Percentiles rank a stretch among this genome's conserved stretches.
Evolutionary conservation across 2,113 vertebrate species (phyloP).

Genomic region (Apeltes quadracus): DNA sequence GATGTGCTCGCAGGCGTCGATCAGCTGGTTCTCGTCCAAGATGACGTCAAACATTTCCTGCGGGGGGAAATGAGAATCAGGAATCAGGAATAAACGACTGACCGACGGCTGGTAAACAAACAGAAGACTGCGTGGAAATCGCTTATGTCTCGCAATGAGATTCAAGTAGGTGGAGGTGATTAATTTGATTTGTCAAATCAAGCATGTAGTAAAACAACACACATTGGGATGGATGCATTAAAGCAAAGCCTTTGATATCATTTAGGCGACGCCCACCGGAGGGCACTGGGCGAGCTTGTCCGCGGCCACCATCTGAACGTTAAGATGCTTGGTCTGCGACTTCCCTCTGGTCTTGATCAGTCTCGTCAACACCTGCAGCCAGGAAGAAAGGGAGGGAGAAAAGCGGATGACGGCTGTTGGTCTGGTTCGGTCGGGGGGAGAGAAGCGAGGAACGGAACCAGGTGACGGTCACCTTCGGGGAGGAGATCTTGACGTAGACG

Average conservation of each 20-base stretch:
- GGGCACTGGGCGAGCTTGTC: conserved; percentile 98
- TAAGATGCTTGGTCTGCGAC: conserved; percentile 98
- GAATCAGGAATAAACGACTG: neutral
- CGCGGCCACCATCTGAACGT: conserved; percentile 97
- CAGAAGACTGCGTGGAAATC: conserved; percentile 1
- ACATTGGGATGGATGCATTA: neutral
- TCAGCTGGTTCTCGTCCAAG: conserved; percentile 96
- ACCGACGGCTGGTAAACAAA: neutral
- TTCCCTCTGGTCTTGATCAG: conserved; percentile 98
- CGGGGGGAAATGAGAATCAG: conserved; percentile 2
- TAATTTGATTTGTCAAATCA: no score
- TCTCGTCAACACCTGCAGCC: conserved; percentile 91
- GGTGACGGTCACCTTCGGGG: conserved; percentile 86
- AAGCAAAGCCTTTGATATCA: neutral
- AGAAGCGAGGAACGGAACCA: neutral
- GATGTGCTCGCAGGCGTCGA: conserved; percentile 96
- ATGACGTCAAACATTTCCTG: conserved; percentile 98
- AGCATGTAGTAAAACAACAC: no score
- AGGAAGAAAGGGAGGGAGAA: conserved; percentile 9
- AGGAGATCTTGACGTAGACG: conserved; percentile 97
- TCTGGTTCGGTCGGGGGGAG: neutral
- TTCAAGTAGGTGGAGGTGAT: conserved; percentile 4
- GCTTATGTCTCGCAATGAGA: conserved; percentile 2
- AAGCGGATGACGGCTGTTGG: neutral
- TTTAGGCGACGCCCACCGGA: conserved; percentile 83